Conservation (phyloP, 2,113 vertebrate species). For the Caretta caretta region DNA sequence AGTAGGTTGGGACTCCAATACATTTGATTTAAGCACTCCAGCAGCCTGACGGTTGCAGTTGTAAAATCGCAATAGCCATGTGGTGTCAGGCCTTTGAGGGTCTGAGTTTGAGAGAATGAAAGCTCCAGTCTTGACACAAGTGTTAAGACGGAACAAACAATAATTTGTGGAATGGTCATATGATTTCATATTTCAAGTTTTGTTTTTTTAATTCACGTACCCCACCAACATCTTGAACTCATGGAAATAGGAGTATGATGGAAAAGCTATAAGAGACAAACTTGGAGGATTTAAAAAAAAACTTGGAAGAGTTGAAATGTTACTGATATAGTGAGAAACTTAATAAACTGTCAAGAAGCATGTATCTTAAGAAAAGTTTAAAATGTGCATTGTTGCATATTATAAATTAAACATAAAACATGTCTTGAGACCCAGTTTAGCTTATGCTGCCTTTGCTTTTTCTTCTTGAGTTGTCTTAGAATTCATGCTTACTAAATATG, state of each 20-base stretch:
- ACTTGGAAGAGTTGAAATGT: background rate
- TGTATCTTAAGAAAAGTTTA: background rate
- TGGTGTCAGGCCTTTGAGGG: background rate
- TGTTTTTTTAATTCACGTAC: background rate
- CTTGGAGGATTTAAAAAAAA: background rate
- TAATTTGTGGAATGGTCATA: background rate
- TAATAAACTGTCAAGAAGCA: background rate
- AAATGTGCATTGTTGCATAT: background rate
- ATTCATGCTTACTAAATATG: background rate
- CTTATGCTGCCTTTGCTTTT: background rate
- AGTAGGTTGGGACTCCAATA: background rate
- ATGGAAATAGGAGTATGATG: background rate
- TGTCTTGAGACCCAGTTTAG: background rate
- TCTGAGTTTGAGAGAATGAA: background rate
- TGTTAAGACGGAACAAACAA: no score
- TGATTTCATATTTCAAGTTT: no score
- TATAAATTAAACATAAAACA: background rate
- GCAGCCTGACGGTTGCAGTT: background rate
- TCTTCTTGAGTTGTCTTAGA: background rate
- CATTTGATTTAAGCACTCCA: background rate
- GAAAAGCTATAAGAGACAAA: background rate
- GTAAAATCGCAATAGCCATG: background rate
- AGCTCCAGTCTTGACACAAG: background rate
- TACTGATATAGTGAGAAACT: background rate
- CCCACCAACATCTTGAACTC: background rate